Percentiles rank a stretch among this genome's conserved stretches.
phyloP scores from a whole-genome alignment of 1,140 invertebrate genomes.

The Euschistus heros region DNA sequence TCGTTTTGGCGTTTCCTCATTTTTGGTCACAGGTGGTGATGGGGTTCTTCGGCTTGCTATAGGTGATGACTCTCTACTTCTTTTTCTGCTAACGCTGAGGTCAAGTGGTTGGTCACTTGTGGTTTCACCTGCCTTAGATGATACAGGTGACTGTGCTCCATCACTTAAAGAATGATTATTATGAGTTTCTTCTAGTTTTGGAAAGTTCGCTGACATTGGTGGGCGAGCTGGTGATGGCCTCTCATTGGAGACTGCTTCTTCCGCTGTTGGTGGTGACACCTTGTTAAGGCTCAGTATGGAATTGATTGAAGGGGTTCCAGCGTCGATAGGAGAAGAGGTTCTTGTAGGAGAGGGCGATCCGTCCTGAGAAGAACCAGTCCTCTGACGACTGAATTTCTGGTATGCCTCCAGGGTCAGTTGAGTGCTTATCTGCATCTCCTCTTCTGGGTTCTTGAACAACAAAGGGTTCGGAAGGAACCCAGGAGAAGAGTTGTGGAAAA shows the following conservation, averaged over 20 bases:
- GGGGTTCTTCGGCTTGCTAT: neutral
- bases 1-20: neutral
- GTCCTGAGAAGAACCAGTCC: conserved; percentile 21
- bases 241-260: conserved; percentile 50
- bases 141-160: conserved; percentile 26
- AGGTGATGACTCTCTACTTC: neutral
- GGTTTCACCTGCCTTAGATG: conserved; percentile 24
- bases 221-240: conserved; percentile 52
- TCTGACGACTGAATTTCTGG: conserved; percentile 24
- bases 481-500: conserved; percentile 42
- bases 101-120: conserved; percentile 56
- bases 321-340: conserved; percentile 12
- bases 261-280: conserved; percentile 50
- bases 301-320: conserved; percentile 38
- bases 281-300: conserved; percentile 35
- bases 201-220: conserved; percentile 33
- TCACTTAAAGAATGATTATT: conserved; percentile 36
- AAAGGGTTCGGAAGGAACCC: conserved; percentile 43
- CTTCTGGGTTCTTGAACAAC: conserved; percentile 35
- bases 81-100: conserved; percentile 47
- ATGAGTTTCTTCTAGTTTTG: conserved; percentile 30
- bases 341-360: conserved; percentile 4
- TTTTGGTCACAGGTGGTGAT: neutral
- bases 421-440: conserved; percentile 20
- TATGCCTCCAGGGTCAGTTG: conserved; percentile 29